These are phyloP conservation scores for Alauda arvensis DNA, from an alignment of 2,797 vertebrate species.

Conservation along the genomic window DNA sequence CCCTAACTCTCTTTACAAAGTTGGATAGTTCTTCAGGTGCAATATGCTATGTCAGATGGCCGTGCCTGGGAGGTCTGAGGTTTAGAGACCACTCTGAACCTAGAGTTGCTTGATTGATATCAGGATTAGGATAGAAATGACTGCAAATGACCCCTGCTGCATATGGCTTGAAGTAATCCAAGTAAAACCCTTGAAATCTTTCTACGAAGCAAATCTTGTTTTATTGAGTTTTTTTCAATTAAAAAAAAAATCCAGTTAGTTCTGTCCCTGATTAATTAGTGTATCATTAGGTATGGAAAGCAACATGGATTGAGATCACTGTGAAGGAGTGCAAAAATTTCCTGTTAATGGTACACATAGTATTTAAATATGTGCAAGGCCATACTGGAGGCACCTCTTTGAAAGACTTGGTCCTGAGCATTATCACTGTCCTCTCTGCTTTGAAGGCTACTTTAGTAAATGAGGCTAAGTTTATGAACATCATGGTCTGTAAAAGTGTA, in stretches of 20 bases:
- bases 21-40: conserved; percentile 35
- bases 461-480: not conserved
- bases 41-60: conserved; percentile 58
- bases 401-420: not conserved
- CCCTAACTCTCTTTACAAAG: not conserved
- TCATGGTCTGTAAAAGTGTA: not conserved
- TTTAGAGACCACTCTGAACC: conserved; percentile 36
- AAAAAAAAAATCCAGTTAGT: not conserved
- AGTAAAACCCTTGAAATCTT: not conserved
- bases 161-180: not conserved
- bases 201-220: not conserved
- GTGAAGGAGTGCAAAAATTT: not conserved
- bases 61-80: conserved; percentile 36
- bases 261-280: not conserved
- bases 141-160: conserved; percentile 14
- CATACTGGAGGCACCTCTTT: not conserved
- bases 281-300: not conserved
- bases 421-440: not conserved
- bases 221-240: not conserved
- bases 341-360: not conserved
- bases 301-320: not conserved
- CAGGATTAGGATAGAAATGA: conserved; percentile 25
- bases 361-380: not conserved
- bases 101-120: conserved; percentile 27
- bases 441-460: not conserved